Conservation (phyloP, 2,888 invertebrate species). For the Conchocele bisecta region DNA sequence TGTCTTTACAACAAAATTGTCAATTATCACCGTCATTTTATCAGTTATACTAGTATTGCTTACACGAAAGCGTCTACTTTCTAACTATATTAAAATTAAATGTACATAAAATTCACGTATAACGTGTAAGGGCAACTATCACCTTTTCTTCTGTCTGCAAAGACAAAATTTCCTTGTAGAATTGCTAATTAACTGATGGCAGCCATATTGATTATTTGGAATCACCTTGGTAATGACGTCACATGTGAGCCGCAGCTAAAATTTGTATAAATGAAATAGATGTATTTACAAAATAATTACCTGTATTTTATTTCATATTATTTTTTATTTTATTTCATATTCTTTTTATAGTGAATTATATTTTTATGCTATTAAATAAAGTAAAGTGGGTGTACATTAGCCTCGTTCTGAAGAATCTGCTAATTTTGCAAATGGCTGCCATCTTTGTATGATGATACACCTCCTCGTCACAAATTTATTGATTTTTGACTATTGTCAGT, state of each 20-base stretch:
- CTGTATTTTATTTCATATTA: background rate
- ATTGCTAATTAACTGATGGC: slow-evolving; percentile 28
- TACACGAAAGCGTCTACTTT: too few species aligned
- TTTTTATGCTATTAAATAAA: background rate
- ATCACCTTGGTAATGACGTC: slow-evolving; percentile 77
- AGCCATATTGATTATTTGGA: slow-evolving; percentile 71
- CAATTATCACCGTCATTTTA: too few species aligned
- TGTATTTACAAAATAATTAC: background rate
- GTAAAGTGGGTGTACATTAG: slow-evolving; percentile 71
- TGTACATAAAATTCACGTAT: too few species aligned
- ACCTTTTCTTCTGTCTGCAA: too few species aligned
- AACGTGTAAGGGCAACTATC: too few species aligned
- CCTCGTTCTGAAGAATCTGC: slow-evolving; percentile 62
- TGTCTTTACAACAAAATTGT: too few species aligned
- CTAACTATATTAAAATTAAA: too few species aligned
- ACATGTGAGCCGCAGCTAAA: slow-evolving; percentile 49
- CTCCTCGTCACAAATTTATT: slow-evolving; percentile 44
- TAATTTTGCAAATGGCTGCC: slow-evolving; percentile 78
- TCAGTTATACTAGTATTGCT: too few species aligned
- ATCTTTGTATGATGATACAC: slow-evolving; percentile 70
- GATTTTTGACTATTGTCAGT: slow-evolving; percentile 6
- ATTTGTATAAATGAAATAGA: background rate
- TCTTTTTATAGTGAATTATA: background rate
- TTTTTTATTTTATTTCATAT: background rate
- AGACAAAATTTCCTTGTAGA: too few species aligned